Percentiles rank a stretch among this genome's conserved stretches.
These are phyloP conservation scores for Peromyscus nudipes DNA, from an alignment of 2,797 vertebrate genomes.

Conservation along the genomic window DNA sequence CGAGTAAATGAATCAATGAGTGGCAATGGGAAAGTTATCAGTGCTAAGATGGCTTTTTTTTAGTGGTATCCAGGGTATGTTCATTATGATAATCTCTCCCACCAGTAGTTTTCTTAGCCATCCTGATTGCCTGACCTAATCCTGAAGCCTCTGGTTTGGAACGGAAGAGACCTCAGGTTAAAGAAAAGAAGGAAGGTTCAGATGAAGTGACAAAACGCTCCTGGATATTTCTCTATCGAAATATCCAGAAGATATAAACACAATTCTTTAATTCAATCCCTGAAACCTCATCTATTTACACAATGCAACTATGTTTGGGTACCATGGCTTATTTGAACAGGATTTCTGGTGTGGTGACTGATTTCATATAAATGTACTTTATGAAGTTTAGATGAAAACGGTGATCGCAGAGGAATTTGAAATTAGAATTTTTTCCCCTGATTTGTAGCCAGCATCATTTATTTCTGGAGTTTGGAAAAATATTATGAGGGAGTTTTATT, in stretches of 20 bases:
- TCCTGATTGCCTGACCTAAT: constrained; percentile 31
- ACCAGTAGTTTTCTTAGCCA: constrained; percentile 40
- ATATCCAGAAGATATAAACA: too few species aligned
- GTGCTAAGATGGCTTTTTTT: neutral
- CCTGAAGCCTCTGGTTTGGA: constrained; percentile 43
- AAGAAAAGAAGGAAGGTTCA: neutral
- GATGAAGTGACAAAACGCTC: neutral
- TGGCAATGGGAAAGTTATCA: constrained; percentile 6
- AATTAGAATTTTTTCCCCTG: neutral
- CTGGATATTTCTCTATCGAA: neutral
- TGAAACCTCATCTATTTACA: neutral
- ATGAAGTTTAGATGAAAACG: constrained; percentile 35
- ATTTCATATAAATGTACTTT: constrained; percentile 13
- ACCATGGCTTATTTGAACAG: neutral
- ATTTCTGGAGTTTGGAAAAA: constrained; percentile 50
- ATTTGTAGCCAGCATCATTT: constrained; percentile 1
- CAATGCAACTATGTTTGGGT: neutral
- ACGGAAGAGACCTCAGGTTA: constrained; percentile 17
- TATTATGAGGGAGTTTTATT: constrained; percentile 26
- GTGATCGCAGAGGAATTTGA: constrained; percentile 34
- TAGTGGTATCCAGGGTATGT: neutral
- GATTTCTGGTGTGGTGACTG: neutral
- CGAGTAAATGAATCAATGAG: constrained; percentile 55
- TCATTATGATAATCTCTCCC: constrained; percentile 26
- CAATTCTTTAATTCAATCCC: neutral